Conservation (phyloP, 2,113 vertebrate genomes). For the Scytalopus superciliaris region DNA sequence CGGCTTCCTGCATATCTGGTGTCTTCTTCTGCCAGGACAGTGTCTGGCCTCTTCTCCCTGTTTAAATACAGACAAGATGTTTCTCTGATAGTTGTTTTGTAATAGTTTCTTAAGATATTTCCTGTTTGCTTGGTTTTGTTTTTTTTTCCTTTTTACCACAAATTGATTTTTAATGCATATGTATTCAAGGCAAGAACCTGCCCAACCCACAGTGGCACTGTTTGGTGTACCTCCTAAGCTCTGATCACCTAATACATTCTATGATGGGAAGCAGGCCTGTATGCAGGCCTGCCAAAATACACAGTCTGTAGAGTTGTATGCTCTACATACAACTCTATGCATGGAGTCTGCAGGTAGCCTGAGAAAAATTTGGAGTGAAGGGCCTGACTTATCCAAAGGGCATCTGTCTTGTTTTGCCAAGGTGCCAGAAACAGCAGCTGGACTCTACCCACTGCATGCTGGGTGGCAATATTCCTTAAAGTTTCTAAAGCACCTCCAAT, state of each 20-base stretch:
- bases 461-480: not conserved
- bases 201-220: not conserved
- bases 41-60: not conserved
- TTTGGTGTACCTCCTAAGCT: not conserved
- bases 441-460: not conserved
- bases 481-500: not conserved
- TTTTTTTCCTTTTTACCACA: not conserved
- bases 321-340: too few relatives aligned
- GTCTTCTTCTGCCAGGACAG: not conserved
- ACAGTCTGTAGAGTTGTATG: not conserved
- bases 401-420: not conserved
- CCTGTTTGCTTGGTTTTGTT: not conserved
- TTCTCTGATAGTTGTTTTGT: constrained; percentile 4
- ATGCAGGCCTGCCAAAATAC: not conserved
- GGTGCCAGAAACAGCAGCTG: not conserved
- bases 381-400: not conserved
- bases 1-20: not conserved
- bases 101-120: constrained; percentile 6
- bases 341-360: not conserved
- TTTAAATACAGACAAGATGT: constrained; percentile 42
- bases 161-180: not conserved
- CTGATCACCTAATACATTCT: not conserved
- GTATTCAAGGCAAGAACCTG: not conserved
- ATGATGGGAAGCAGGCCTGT: not conserved
- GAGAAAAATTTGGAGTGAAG: not conserved